Percentiles rank a stretch among this genome's conserved stretches.
These are phyloP conservation scores for Nibea albiflora DNA, from an alignment of 2,113 vertebrate species.

Conservation along the genomic window DNA sequence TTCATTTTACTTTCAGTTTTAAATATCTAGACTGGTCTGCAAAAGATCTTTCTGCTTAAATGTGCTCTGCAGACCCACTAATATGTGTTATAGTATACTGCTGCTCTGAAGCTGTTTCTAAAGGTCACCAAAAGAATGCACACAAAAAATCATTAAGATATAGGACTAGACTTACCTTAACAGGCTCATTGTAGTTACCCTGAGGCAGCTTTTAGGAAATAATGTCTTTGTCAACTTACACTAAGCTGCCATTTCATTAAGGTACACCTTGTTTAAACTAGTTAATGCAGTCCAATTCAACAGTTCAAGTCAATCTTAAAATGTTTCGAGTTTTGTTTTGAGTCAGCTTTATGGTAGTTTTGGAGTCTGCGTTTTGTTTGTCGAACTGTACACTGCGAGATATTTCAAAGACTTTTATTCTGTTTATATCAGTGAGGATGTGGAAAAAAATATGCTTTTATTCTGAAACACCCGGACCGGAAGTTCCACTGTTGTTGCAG, in stretches of 20 bases:
- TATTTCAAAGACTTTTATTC: neutral
- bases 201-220: neutral
- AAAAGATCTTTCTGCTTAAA: neutral
- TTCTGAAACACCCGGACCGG: conserved; percentile 3
- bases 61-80: neutral
- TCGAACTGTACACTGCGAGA: neutral
- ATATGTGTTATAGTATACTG: neutral
- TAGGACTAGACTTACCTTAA: no score
- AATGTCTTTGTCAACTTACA: neutral
- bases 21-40: neutral
- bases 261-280: neutral
- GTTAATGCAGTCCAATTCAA: neutral
- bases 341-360: neutral
- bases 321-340: neutral
- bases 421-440: neutral
- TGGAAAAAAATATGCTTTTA: conserved; percentile 15
- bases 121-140: neutral
- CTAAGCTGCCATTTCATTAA: neutral
- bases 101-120: neutral
- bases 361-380: neutral
- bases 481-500: neutral
- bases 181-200: no score
- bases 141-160: neutral
- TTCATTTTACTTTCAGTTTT: neutral
- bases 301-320: neutral